phyloP scores from a whole-genome alignment of 1,140 invertebrate species.

The Mycetomoellerius zeteki region DNA sequence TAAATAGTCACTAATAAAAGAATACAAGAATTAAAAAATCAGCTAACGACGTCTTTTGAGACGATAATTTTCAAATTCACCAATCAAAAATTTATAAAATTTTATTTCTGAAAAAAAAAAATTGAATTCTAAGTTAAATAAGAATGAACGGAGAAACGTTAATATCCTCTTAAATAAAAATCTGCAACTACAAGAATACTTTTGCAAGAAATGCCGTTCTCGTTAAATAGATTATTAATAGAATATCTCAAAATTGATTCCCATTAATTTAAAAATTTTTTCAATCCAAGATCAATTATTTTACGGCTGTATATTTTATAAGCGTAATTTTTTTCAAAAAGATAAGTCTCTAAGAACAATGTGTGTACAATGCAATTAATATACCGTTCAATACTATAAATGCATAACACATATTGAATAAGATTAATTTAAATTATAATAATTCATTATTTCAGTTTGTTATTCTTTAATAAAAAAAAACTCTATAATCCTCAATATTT shows the following conservation, averaged over 20 bases:
- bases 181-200: background rate
- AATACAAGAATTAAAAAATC: background rate
- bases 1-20: conserved; percentile 1
- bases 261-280: background rate
- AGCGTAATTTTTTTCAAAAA: background rate
- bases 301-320: background rate
- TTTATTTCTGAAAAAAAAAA: conserved; percentile 11
- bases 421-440: background rate
- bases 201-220: background rate
- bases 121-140: background rate
- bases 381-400: background rate
- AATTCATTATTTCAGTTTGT: background rate
- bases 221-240: background rate
- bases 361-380: background rate
- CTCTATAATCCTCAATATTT: background rate
- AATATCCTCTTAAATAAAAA: conserved; percentile 1
- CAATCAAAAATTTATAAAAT: background rate
- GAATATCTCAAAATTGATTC: background rate
- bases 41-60: background rate
- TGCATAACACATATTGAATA: background rate
- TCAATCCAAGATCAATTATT: background rate
- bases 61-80: background rate
- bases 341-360: background rate
- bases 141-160: background rate
- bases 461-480: background rate